Evolutionary conservation across 2,113 vertebrate species (phyloP), one percentile per base, ranked within the genome.

Genomic region (Chaetops frenatus): DNA sequence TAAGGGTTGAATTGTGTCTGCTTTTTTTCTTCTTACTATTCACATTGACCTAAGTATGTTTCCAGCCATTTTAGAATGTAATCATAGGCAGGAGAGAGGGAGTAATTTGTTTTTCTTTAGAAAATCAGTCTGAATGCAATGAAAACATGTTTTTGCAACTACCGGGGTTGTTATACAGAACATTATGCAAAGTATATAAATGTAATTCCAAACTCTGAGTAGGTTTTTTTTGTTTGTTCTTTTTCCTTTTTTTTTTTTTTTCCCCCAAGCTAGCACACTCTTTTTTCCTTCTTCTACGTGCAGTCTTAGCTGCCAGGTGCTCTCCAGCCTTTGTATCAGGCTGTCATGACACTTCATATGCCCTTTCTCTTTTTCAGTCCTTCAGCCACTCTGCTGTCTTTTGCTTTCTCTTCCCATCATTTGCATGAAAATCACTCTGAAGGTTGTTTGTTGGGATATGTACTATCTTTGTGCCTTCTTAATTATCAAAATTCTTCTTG

Each of bases 171-270:
- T 97, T 95, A 58, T 35, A 58, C 54, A 51, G 95, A 97, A 94
- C 70, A 53, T 93, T 94, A 91, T 90, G 92, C 93, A 98, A 97
- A 97, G 81, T 56, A 94, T 94, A 84, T 14, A 93, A 91, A 87
- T 69, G 79, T 73, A 87, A 94, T 95, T 86, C 89, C 93, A 95
- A 93, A 97, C 69, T 36, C 29, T 51, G 21, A 53, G 51, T 73
- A 83, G 38, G 81, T 25, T 54, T 95, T 92, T 96, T 97, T 92
- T 23, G 69, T 29, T 76, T 78, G 40, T 48, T 94, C 28, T 83
- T 56, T 48, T 64, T 62, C 4, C 6, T 14, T 24, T 33, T 19
- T 45, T 27, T 5, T 31, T 27, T 5, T n/a, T 40, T 25, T 47
- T 24, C 28, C 28, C 5, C 4, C 42, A 89, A n/a, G 2, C 12